Conservation (phyloP, 1,140 invertebrate species). For the Drosophila simulans region DNA sequence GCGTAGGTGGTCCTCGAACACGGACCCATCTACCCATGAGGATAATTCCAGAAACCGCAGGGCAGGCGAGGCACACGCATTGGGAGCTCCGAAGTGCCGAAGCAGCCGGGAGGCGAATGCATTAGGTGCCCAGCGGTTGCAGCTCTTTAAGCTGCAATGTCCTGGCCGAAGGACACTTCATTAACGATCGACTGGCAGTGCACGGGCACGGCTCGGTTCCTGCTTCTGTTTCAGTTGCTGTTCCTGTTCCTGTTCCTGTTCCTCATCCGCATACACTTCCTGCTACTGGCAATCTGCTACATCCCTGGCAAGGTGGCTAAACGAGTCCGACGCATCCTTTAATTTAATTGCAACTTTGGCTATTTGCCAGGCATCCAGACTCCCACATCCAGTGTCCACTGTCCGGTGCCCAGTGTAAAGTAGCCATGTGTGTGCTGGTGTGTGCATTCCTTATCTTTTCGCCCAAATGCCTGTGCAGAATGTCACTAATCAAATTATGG, state of each 20-base stretch:
- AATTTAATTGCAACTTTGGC: slow-evolving; percentile 67
- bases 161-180: slow-evolving; percentile 46
- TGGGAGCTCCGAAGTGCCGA: neutral
- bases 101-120: slow-evolving; percentile 16
- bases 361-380: slow-evolving; percentile 37
- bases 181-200: slow-evolving; percentile 49
- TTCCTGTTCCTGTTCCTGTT: neutral
- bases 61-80: slow-evolving; percentile 14
- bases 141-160: slow-evolving; percentile 21
- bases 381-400: slow-evolving; percentile 5
- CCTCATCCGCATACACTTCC: neutral
- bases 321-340: slow-evolving; percentile 36
- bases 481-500: slow-evolving; percentile 80
- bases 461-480: slow-evolving; percentile 74
- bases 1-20: slow-evolving; percentile 4
- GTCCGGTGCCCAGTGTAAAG: neutral
- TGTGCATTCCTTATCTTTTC: slow-evolving; percentile 73
- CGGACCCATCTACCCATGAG: slow-evolving; percentile 15
- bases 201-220: neutral
- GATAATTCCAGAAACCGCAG: slow-evolving; percentile 51
- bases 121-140: slow-evolving; percentile 12
- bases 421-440: slow-evolving; percentile 23
- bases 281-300: slow-evolving; percentile 4
- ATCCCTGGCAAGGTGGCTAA: slow-evolving; percentile 10
- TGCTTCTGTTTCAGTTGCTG: neutral